Evolutionary conservation across 2,888 invertebrate species (phyloP), one percentile per base, ranked within the genome.

Genomic region (Sinodicranocentrus sp.): DNA sequence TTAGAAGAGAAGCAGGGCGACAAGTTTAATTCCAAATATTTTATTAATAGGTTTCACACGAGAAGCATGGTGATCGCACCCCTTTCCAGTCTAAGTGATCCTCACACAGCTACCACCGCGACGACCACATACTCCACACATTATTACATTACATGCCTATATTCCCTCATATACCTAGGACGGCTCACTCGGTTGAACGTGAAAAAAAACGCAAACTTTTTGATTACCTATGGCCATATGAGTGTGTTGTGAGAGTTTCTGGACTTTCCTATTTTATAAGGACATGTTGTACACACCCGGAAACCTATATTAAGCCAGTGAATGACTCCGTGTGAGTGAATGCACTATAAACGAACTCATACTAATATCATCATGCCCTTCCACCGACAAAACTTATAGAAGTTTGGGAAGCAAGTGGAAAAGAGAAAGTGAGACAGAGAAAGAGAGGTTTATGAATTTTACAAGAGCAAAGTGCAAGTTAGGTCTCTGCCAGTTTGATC

Each of bases 401-500:
- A n/a, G n/a, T n/a, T n/a, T n/a, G n/a, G n/a, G n/a, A n/a, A n/a
- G n/a, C n/a, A n/a, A n/a, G n/a, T n/a, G 39, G 39, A 39, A 61
- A 43, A 19, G 63, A 68, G 59, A 68, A 23, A 52, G 75, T 15
- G 52, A 75, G 28, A 75, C 19, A 59, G 68, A 61, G 78, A 78
- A 70, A 70, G 78, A 61, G 52, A 77, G 65, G 39, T 52, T 78
- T 78, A 78, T 78, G 70, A 78, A 78, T 78, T 78, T 78, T 78
- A 61, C 78, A 78, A 61, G 68, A 78, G 70, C 68, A 78, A 78
- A 70, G 68, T 68, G 59, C 68, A 78, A 68, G 44, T 70, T 70
- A 28, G 78, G 78, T 78, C 78, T 70, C 68, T 78, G 59, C 57
- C 39, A 78, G 70, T 78, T 78, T 68, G 78, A 78, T 78, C 78